phyloP scores from a whole-genome alignment of 2,113 vertebrate genomes.

The Physeter macrocephalus region DNA sequence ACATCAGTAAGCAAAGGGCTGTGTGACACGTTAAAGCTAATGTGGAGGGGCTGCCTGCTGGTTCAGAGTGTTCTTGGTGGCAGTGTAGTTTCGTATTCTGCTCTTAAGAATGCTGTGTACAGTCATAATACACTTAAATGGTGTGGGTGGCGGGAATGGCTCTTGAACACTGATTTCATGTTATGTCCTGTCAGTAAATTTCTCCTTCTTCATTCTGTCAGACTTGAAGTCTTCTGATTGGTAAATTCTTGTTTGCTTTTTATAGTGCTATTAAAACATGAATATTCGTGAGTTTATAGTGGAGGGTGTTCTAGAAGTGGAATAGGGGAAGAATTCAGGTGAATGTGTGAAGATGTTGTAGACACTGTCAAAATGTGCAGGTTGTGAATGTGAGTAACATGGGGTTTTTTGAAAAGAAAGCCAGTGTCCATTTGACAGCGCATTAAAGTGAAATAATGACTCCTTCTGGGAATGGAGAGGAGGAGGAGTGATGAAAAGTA shows the following conservation, averaged over 20 bases:
- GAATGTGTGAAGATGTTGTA: neutral
- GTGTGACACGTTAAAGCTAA: rapidly evolving
- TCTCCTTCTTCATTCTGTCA: neutral
- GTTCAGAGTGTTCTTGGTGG: neutral
- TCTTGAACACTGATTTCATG: neutral
- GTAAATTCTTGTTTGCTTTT: neutral
- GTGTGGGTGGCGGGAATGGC: neutral
- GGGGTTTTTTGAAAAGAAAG: neutral
- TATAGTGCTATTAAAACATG: neutral
- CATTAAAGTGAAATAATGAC: neutral
- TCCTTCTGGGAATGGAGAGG: slow-evolving; percentile 39
- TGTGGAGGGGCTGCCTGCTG: neutral
- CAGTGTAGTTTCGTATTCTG: neutral
- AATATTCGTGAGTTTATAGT: neutral
- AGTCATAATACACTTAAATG: rapidly evolving
- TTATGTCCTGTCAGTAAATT: neutral
- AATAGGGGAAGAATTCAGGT: neutral
- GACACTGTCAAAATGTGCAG: neutral
- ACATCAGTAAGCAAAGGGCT: neutral
- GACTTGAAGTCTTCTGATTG: neutral
- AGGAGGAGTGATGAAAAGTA: slow-evolving; percentile 25
- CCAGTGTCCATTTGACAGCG: neutral
- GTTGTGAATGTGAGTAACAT: neutral
- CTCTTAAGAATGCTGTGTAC: neutral
- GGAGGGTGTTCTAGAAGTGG: neutral